phyloP scores from a whole-genome alignment of 2,797 vertebrate genomes.

The Spea hammondii region DNA sequence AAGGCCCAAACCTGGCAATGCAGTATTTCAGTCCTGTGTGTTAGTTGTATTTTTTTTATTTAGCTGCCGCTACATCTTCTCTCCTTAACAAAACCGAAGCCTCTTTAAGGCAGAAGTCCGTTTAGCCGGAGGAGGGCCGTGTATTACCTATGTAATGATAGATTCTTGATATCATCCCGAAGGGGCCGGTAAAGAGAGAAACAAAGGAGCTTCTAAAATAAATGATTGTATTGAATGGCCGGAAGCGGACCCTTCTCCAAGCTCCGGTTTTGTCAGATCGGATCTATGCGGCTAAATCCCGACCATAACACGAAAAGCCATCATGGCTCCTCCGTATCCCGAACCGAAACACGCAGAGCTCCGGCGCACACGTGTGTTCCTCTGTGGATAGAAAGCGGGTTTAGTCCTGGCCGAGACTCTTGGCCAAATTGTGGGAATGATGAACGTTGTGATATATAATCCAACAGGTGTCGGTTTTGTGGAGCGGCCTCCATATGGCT shows the following conservation, averaged over 20 bases:
- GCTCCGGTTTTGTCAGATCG: not conserved
- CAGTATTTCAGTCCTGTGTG: too few relatives aligned
- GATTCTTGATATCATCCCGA: too few relatives aligned
- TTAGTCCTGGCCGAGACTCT: not conserved
- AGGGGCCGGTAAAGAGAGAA: too few relatives aligned
- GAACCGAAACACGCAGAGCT: not conserved
- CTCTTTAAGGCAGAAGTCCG: too few relatives aligned
- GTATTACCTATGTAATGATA: too few relatives aligned
- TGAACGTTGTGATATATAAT: conserved; percentile 62
- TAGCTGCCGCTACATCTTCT: too few relatives aligned
- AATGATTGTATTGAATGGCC: too few relatives aligned
- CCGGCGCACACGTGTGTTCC: conserved; percentile 27
- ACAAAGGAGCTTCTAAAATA: too few relatives aligned
- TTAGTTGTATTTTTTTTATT: too few relatives aligned
- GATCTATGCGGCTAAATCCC: not conserved
- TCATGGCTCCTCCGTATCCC: not conserved
- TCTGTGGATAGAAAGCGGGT: conserved; percentile 11
- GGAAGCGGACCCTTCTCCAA: not conserved
- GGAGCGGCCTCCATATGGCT: conserved; percentile 66
- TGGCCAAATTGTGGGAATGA: conserved; percentile 27
- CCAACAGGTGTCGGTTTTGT: conserved; percentile 69
- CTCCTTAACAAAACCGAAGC: too few relatives aligned
- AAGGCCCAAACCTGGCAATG: too few relatives aligned
- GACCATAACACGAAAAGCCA: conserved; percentile 1
- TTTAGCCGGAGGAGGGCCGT: too few relatives aligned